A percentile compares a stretch with the other conserved stretches of the same genome.
These are phyloP conservation scores for Mohoua ochrocephala DNA, from an alignment of 2,113 vertebrate species.

Conservation along the genomic window DNA sequence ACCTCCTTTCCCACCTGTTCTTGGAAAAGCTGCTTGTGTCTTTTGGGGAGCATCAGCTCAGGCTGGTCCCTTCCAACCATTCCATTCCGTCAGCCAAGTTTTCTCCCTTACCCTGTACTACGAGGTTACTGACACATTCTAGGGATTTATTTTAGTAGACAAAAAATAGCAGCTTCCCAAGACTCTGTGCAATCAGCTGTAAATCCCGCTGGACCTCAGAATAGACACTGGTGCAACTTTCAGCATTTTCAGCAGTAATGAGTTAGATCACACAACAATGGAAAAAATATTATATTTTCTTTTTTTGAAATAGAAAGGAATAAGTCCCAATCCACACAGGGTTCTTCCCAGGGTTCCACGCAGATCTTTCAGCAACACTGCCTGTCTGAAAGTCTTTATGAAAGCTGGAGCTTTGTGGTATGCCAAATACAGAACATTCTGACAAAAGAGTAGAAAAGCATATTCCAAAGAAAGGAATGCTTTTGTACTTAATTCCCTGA, in stretches of 20 bases:
- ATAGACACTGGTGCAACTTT: background rate
- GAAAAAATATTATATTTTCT: background rate
- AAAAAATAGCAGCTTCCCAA: background rate
- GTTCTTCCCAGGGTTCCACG: background rate
- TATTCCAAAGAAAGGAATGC: constrained; percentile 34
- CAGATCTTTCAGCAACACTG: background rate
- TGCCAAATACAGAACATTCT: constrained; percentile 5
- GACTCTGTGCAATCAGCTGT: background rate
- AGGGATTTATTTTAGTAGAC: background rate
- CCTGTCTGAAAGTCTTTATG: background rate
- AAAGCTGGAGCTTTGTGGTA: background rate
- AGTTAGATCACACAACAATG: background rate
- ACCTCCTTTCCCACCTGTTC: background rate
- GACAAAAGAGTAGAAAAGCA: background rate
- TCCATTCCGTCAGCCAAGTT: background rate
- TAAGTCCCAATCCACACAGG: background rate
- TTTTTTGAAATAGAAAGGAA: background rate
- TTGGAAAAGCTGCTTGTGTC: background rate
- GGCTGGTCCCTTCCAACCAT: background rate
- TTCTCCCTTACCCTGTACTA: background rate
- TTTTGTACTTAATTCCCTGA: constrained; percentile 31
- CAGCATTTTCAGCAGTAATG: background rate
- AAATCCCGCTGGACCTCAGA: background rate
- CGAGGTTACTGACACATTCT: background rate
- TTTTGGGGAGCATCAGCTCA: background rate